Base-by-base conservation (phyloP, 35 echinoderm and acorn worm species). In the Heliocidaris erythrogramma region DNA sequence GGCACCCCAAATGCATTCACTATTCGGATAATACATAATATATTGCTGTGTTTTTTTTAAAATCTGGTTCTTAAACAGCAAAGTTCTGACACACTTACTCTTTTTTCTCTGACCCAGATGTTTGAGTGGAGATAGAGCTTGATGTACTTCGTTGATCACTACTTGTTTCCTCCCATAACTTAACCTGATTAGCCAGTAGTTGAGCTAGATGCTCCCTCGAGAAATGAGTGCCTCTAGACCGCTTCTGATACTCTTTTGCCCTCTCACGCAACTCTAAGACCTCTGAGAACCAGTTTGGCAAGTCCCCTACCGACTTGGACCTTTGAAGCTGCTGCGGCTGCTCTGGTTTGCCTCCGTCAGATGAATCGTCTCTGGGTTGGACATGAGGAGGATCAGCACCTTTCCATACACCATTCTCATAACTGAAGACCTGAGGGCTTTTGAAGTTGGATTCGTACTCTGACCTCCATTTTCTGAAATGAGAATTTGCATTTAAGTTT, bases 281-380 rank as follows among this genome's bases (percentile, higher is more conserved):
- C 98, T 99, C 98, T 52, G 97, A 88, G 95, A 99, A 99, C 98
- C 98, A 99, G 60, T 94, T 97, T 30, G 97, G 97, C 27, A 93
- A 84, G 47, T 97, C 96, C 21, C 94, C 93, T 42, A 94, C 93
- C 52, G 96, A 95, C 90, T 97, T 97, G 7, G 96, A 65, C 53
- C 50, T 78, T 47, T 94, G 95, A 59, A 47, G 94, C 35, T 42
- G 7, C 92, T n/a, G n/a, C n/a, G n/a, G n/a, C n/a, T 91, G 47
- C 59, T 93, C 65, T 78, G 65, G 65, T 78, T 78, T 78, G 7
- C 86, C 86, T 92, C 60, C 59, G 30, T 94, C 93, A 4, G 94
- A 96, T 9, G 27, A 91, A 30, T 96, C 96, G 31, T 99, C 98
- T 92, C 94, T 90, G 12, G 98, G 98, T 78, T 96, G 94, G 30